phyloP scores from a whole-genome alignment of 1,140 invertebrate species.

The Panagrolaimus sp. region DNA sequence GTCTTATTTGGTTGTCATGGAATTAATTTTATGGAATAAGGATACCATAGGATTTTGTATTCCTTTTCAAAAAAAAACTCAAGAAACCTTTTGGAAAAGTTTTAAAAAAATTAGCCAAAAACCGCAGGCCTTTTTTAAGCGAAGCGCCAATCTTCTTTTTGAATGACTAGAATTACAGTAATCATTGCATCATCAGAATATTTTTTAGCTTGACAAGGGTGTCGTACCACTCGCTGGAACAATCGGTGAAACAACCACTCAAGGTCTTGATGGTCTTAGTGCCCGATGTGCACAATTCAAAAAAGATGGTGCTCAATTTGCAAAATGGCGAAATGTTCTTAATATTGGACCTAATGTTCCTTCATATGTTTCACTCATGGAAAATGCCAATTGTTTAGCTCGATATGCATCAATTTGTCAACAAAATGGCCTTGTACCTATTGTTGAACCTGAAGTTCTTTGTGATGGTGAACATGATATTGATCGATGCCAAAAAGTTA shows the following conservation, averaged over 20 bases:
- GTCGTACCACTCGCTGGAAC: constrained; percentile 67
- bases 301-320: constrained; percentile 93
- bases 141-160: no score
- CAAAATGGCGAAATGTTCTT: constrained; percentile 94
- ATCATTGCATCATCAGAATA: no score
- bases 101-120: no score
- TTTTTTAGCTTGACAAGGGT: constrained; percentile 36
- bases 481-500: constrained; percentile 75
- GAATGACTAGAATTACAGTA: no score
- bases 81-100: no score
- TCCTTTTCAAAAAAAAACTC: no score
- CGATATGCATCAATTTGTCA: constrained; percentile 94
- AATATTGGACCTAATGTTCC: constrained; percentile 86
- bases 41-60: no score
- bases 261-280: constrained; percentile 86
- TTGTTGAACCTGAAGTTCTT: constrained; percentile 88
- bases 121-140: no score
- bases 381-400: constrained; percentile 90
- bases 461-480: constrained; percentile 87
- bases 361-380: constrained; percentile 79
- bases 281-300: constrained; percentile 94
- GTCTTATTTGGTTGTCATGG: no score
- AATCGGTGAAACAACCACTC: constrained; percentile 88
- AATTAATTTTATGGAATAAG: no score
- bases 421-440: constrained; percentile 86